Conservation (phyloP, 2,888 invertebrate species). For the Eristalis arbustorum region DNA sequence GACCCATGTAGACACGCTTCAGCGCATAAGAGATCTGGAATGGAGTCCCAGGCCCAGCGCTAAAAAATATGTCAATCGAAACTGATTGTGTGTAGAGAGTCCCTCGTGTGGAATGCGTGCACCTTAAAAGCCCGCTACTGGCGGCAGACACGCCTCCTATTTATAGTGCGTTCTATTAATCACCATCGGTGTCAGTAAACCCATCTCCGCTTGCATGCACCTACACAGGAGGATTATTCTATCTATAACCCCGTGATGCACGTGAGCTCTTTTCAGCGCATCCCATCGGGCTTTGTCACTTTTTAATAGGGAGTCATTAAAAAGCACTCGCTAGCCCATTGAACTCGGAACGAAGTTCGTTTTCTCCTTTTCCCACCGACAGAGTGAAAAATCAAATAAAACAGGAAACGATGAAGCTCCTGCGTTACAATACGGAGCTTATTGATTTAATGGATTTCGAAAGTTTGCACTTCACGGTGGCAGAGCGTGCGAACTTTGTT, state of each 20-base stretch:
- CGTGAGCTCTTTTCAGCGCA: neutral
- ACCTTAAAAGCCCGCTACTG: too few relatives aligned
- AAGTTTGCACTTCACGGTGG: neutral
- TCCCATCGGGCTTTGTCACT: neutral
- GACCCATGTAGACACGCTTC: neutral
- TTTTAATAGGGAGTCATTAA: neutral
- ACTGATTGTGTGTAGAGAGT: neutral
- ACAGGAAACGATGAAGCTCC: neutral
- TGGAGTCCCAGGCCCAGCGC: neutral
- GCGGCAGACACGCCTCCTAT: neutral
- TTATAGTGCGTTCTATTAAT: neutral
- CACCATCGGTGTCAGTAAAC: neutral
- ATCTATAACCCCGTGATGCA: neutral
- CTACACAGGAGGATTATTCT: neutral
- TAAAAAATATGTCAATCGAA: neutral
- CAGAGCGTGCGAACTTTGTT: neutral
- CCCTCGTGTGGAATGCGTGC: too few relatives aligned
- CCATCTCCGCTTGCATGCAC: neutral
- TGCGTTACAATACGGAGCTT: neutral
- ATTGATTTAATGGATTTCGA: neutral
- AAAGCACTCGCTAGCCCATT: neutral
- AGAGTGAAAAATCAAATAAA: neutral
- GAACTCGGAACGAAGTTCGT: neutral
- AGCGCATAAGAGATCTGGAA: neutral
- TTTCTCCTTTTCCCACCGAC: neutral